Percentiles rank a stretch among this genome's conserved stretches.
phyloP scores from a whole-genome alignment of 2,888 invertebrate genomes.

The Campoplex capitator region DNA sequence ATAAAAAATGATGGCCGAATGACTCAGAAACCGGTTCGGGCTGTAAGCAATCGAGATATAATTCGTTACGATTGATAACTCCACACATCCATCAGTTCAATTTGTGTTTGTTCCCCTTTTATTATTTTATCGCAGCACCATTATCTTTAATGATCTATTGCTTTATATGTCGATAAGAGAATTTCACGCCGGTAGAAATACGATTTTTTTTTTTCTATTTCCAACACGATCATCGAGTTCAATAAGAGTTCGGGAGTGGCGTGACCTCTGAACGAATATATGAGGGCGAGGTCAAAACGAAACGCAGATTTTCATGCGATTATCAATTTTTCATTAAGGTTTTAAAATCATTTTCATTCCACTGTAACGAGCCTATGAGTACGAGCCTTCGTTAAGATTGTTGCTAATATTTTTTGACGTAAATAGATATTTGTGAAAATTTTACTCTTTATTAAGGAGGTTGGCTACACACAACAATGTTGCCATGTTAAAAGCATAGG shows the following conservation, averaged over 20 bases:
- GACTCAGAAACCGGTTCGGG: slow-evolving; percentile 22
- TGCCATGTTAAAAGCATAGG: too few species aligned
- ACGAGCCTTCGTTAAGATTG: too few species aligned
- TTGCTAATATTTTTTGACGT: too few species aligned
- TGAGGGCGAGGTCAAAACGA: not conserved
- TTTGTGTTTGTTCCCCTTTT: slow-evolving; percentile 7
- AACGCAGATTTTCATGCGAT: not conserved
- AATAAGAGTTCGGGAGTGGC: not conserved
- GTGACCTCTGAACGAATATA: not conserved
- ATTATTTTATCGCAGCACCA: slow-evolving; percentile 21
- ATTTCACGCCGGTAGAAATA: slow-evolving; percentile 42
- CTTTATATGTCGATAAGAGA: slow-evolving; percentile 16
- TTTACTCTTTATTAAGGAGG: too few species aligned
- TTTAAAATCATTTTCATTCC: not conserved
- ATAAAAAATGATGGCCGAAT: slow-evolving; percentile 43
- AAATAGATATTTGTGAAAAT: too few species aligned
- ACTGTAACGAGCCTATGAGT: too few species aligned
- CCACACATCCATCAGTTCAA: slow-evolving; percentile 4
- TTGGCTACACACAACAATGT: too few species aligned
- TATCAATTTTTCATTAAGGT: not conserved
- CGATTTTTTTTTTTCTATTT: slow-evolving; percentile 34
- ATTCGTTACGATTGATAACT: slow-evolving; percentile 34
- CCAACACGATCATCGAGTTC: not conserved
- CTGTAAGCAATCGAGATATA: slow-evolving; percentile 23
- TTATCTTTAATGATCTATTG: not conserved